Percentiles rank a stretch among this genome's conserved stretches.
These are phyloP conservation scores for Suillia variegata DNA, from an alignment of 2,888 invertebrate species.

Conservation along the genomic window DNA sequence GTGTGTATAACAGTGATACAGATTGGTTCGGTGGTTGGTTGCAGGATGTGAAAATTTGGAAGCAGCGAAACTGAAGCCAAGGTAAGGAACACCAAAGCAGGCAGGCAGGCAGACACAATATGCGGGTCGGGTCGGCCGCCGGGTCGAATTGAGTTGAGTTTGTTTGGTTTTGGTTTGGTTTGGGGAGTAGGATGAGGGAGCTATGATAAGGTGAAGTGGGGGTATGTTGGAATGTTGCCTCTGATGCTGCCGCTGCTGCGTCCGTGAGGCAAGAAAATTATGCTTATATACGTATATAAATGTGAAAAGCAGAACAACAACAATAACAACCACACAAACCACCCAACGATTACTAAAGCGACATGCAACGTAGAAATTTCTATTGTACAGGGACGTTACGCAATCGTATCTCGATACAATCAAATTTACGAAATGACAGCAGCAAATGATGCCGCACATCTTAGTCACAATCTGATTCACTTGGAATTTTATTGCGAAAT, in stretches of 20 bases:
- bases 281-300: conserved; percentile 1
- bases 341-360: not conserved
- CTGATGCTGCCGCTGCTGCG: conserved; percentile 1
- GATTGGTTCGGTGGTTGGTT: not conserved
- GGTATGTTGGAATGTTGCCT: not conserved
- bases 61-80: not conserved
- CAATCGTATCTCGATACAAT: too few species aligned
- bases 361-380: not conserved
- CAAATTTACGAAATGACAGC: too few species aligned
- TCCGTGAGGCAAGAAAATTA: conserved; percentile 9
- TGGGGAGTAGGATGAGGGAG: not conserved
- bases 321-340: too few species aligned
- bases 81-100: too few species aligned
- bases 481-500: too few species aligned
- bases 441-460: too few species aligned
- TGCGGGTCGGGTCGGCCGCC: too few species aligned
- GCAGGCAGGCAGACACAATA: too few species aligned
- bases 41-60: not conserved
- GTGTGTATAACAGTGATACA: not conserved
- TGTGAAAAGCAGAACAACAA: not conserved
- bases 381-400: conserved; percentile 5
- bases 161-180: too few species aligned
- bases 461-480: too few species aligned
- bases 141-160: too few species aligned
- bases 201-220: not conserved